These are phyloP conservation scores for Camelus dromedarius DNA, from an alignment of 2,113 vertebrate species.

Conservation along the genomic window DNA sequence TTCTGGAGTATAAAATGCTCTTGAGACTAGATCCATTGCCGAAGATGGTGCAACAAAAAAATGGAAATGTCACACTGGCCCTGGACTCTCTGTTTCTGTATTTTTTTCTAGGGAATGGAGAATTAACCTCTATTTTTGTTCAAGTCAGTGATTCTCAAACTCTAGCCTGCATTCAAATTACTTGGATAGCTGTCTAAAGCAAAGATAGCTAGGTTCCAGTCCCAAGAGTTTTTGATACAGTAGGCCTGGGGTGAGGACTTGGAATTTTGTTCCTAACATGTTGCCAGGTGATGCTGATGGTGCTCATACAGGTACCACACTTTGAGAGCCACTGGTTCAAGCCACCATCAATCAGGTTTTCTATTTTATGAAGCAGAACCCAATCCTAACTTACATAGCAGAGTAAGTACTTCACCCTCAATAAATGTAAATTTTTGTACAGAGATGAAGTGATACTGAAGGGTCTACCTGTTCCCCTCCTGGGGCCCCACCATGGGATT, in stretches of 20 bases:
- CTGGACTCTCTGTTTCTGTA: not conserved
- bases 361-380: not conserved
- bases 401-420: not conserved
- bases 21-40: not conserved
- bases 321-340: not conserved
- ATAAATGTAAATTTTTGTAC: not conserved
- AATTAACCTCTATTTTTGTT: not conserved
- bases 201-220: not conserved
- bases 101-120: not conserved
- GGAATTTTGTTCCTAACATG: not conserved
- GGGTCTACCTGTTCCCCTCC: not conserved
- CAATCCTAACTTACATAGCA: not conserved
- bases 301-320: not conserved
- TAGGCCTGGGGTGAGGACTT: not conserved
- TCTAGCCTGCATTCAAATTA: not conserved
- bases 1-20: not conserved
- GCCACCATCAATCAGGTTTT: not conserved
- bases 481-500: fast-evolving
- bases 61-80: not conserved
- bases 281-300: not conserved
- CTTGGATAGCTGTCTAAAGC: not conserved
- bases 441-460: not conserved
- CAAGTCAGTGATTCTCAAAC: not conserved
- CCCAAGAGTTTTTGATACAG: not conserved
- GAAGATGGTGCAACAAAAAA: not conserved